Evolutionary conservation across 1,140 invertebrate genomes (phyloP), one percentile per base, ranked within the genome.

Genomic region (Xylocopa sonorina): DNA sequence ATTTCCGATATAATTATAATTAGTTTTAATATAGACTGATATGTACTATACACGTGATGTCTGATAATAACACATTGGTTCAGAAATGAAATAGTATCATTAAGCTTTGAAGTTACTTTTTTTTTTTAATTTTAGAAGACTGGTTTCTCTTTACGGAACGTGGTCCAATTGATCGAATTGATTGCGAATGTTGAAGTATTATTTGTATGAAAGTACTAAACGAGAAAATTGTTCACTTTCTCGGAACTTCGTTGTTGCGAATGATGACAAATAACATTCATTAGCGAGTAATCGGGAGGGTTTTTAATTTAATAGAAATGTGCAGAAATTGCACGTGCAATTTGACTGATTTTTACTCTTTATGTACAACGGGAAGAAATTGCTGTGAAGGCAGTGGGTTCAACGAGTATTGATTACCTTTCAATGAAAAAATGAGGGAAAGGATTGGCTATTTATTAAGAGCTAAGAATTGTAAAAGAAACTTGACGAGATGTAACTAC

Each of bases 401-500:
- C 18, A 58, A 32, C 9, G 21, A 29, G 5, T 21, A 60, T 51
- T 50, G 66, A 78, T 71, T 71, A 46, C 27, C 2, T 10, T 21
- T 78, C 27, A 55, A 73, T 73, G 38, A 73, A 55, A 60, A 55
- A 46, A 43, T 43, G 53, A 51, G 46, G 6, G 18, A 24, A 46
- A 24, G 18, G 34, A 53, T 64, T 46, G 69, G 7, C 16, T 53
- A 64, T 34, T 73, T 64, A 78, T 78, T 73, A 64, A 24, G 48
- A 16, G 46, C 6, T 78, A 64, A 78, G 58, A 73, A 57, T 78
- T 48, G 38, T 53, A 71, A 78, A 53, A 63, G 69, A 55, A 46
- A 73, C 50, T 55, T 78, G 69, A 78, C 58, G 77, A 78, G 77
- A n/a, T 72, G 5, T 62, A 78, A 78, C n/a, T 43, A 72, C 2